These are phyloP conservation scores for Platyrinchus mystaceus DNA, from an alignment of 2,797 vertebrate species.

Conservation along the genomic window DNA sequence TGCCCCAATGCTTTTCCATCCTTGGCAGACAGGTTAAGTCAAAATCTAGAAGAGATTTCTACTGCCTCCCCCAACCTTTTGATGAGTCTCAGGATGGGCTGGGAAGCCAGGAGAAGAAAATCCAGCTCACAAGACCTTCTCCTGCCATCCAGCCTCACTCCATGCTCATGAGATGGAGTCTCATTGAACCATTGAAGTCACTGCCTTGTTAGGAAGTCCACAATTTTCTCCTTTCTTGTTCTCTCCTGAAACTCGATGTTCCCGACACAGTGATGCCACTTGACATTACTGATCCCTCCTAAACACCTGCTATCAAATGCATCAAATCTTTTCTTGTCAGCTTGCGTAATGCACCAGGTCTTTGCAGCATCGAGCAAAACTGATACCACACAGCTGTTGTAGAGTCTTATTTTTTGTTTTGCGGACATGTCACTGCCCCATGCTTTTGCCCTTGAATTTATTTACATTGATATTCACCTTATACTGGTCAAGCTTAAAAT, in stretches of 20 bases:
- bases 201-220: slow-evolving; percentile 54
- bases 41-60: neutral
- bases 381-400: slow-evolving; percentile 77
- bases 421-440: slow-evolving; percentile 58
- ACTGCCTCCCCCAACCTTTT: neutral
- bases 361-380: slow-evolving; percentile 72
- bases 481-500: slow-evolving; percentile 20
- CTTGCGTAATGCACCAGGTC: slow-evolving; percentile 73
- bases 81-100: neutral
- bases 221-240: slow-evolving; percentile 63
- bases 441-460: slow-evolving; percentile 71
- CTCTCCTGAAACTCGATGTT: slow-evolving; percentile 66
- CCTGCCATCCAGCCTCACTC: neutral
- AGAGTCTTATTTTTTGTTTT: slow-evolving; percentile 74
- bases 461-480: slow-evolving; percentile 58
- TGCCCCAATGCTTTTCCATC: neutral
- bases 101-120: neutral
- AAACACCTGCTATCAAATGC: slow-evolving; percentile 77
- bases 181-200: neutral
- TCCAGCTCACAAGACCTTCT: neutral
- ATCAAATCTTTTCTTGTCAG: slow-evolving; percentile 76
- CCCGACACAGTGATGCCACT: slow-evolving; percentile 49
- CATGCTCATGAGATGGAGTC: neutral
- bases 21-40: neutral
- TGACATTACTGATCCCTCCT: slow-evolving; percentile 71